These are phyloP conservation scores for Pteronura brasiliensis DNA, from an alignment of 2,113 vertebrate genomes.

Conservation along the genomic window DNA sequence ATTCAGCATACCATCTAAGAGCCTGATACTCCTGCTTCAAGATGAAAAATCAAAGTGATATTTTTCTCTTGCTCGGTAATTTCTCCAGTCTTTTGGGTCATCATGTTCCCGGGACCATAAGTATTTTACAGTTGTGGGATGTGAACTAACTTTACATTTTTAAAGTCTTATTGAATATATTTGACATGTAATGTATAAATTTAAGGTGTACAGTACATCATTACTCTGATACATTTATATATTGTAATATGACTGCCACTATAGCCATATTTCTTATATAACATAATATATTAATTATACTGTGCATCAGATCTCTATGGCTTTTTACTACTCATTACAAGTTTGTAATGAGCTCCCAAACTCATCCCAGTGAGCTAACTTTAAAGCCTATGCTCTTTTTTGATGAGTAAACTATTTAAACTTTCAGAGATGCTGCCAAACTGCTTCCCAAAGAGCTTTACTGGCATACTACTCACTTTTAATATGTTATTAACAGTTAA, in stretches of 20 bases:
- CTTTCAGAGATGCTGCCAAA: neutral
- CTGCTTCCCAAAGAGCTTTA: neutral
- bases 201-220: neutral
- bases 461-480: neutral
- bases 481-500: neutral
- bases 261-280: neutral
- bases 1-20: neutral
- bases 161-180: neutral
- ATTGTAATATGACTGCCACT: neutral
- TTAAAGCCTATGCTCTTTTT: neutral
- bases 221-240: neutral
- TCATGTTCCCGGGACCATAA: neutral
- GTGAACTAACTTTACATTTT: neutral
- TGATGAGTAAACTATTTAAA: neutral
- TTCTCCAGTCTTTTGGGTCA: neutral
- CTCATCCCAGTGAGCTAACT: neutral
- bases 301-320: neutral
- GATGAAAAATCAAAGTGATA: neutral
- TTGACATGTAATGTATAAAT: neutral
- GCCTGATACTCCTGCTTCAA: neutral
- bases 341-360: neutral
- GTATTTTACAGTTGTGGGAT: conserved; percentile 7
- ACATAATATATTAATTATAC: neutral
- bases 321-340: neutral
- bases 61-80: neutral